A percentile compares a stretch with the other conserved stretches of the same genome.
phyloP scores from a whole-genome alignment of 30 jellyfish, hydroid and myxozoan genomes.

The Turritopsis dohrnii region DNA sequence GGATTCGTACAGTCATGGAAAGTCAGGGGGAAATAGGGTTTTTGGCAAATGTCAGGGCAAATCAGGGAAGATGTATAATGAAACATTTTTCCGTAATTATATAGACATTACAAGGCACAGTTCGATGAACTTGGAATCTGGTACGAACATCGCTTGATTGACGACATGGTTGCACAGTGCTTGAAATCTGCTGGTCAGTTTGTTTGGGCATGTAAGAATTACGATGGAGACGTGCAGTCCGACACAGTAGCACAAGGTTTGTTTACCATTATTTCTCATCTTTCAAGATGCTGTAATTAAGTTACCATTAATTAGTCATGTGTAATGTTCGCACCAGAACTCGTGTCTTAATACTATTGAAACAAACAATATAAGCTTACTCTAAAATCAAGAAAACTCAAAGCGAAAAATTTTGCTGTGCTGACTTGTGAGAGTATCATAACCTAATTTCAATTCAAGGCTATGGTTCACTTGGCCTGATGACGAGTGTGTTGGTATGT shows the following conservation, averaged over 20 bases:
- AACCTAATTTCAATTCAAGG: constrained; percentile 39
- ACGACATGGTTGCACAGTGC: constrained; percentile 98
- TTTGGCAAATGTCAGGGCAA: no score
- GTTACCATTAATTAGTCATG: no score
- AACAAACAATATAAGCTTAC: no score
- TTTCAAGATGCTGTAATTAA: background rate
- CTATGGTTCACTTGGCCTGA: constrained; percentile 93
- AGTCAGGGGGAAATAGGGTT: no score
- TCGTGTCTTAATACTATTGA: no score
- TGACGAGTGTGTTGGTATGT: constrained; percentile 92
- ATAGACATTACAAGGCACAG: constrained; percentile 71
- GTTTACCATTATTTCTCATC: background rate
- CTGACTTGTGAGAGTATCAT: no score
- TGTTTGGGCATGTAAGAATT: constrained; percentile 98
- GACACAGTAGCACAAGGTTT: constrained; percentile 98
- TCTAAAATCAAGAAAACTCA: no score
- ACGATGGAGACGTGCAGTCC: constrained; percentile 99
- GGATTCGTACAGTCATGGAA: no score
- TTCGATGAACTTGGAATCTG: constrained; percentile 82
- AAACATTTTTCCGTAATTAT: no score
- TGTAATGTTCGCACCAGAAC: no score
- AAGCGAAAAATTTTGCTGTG: no score
- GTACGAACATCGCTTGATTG: constrained; percentile 98
- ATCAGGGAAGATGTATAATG: no score
- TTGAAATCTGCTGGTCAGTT: constrained; percentile 92